These are phyloP conservation scores for Antrozous pallidus DNA, from an alignment of 2,797 vertebrate genomes.

Conservation along the genomic window DNA sequence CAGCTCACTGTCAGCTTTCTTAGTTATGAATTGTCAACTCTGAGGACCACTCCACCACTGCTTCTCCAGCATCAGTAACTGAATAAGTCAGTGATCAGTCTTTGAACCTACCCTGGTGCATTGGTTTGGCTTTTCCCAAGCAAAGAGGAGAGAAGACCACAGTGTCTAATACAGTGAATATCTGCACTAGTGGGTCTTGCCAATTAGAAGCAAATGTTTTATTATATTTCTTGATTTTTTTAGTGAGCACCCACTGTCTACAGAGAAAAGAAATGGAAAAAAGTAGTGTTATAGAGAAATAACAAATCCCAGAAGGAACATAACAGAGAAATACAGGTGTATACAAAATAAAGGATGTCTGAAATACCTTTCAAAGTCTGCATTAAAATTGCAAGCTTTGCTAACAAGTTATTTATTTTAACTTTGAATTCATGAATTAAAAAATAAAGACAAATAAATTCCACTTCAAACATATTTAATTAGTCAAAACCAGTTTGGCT, in stretches of 20 bases:
- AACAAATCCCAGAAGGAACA: not conserved
- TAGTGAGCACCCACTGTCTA: not conserved
- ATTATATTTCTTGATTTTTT: not conserved
- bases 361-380: slow-evolving; percentile 17
- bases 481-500: too few species aligned
- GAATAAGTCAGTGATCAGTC: not conserved
- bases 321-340: not conserved
- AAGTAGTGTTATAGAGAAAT: not conserved
- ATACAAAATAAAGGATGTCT: not conserved
- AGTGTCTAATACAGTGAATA: not conserved
- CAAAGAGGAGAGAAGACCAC: not conserved
- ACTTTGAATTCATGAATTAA: slow-evolving; percentile 57
- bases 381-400: slow-evolving; percentile 22
- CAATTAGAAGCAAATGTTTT: not conserved
- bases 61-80: not conserved
- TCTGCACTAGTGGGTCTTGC: not conserved
- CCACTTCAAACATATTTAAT: slow-evolving; percentile 55
- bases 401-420: slow-evolving; percentile 50
- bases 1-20: not conserved
- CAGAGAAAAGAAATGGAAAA: not conserved
- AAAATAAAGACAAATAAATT: slow-evolving; percentile 47
- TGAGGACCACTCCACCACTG: not conserved
- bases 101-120: not conserved
- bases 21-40: not conserved
- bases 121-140: not conserved